Evolutionary conservation across 2,113 vertebrate genomes (phyloP).

Genomic region (Saguinus imperator): DNA sequence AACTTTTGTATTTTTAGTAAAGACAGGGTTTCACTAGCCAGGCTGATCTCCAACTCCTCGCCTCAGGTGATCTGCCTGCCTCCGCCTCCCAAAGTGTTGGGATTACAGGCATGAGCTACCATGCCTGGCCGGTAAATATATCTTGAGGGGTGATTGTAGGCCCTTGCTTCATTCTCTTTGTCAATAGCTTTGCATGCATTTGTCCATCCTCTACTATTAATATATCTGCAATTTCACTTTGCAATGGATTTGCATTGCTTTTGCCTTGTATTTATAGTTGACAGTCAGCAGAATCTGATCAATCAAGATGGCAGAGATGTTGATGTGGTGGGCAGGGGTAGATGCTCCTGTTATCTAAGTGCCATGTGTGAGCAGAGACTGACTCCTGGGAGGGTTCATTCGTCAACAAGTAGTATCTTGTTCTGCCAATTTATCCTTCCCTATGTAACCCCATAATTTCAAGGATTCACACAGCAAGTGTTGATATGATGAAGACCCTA

Average conservation of each 20-base stretch:
- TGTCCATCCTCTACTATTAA: neutral
- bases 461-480: neutral
- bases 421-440: neutral
- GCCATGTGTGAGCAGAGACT: too few species aligned
- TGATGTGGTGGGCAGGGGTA: accelerated
- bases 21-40: too few species aligned
- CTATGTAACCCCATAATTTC: accelerated
- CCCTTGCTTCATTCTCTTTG: neutral
- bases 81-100: too few species aligned
- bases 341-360: neutral
- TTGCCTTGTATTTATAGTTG: neutral
- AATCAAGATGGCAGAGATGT: neutral
- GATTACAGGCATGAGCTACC: too few species aligned
- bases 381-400: neutral
- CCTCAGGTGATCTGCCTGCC: too few species aligned
- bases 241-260: accelerated
- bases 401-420: neutral
- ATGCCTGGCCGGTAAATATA: too few species aligned
- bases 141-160: neutral
- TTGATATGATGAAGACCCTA: neutral
- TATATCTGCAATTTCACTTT: neutral
- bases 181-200: neutral
- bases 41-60: too few species aligned
- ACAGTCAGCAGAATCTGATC: accelerated
- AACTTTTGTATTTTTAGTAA: too few species aligned